Evolutionary conservation across 2,797 vertebrate genomes (phyloP).

Genomic region (Cyprinodon diabolis): DNA sequence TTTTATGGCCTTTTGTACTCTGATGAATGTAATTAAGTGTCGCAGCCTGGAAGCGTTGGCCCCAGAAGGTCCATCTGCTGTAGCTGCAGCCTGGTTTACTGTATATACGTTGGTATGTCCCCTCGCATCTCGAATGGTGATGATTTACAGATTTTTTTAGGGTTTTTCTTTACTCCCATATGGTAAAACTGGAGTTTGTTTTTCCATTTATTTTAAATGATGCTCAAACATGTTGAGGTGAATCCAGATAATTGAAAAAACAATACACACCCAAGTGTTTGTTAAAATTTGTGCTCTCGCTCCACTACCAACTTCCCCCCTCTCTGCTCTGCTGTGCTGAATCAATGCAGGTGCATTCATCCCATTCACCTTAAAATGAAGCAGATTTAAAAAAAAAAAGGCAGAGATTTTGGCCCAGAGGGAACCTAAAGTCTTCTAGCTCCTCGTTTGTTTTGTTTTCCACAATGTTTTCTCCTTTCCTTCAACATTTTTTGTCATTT

Average conservation of each 20-base stretch:
- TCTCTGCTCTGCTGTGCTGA: no score
- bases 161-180: neutral
- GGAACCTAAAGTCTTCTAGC: neutral
- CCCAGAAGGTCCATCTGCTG: neutral
- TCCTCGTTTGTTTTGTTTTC: neutral
- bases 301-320: neutral
- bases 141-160: neutral
- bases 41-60: neutral
- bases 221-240: conserved; percentile 15
- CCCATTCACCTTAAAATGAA: conserved; percentile 41
- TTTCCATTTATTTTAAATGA: neutral
- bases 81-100: neutral
- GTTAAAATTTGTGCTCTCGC: conserved; percentile 27
- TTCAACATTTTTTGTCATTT: neutral
- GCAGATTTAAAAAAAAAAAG: conserved; percentile 28
- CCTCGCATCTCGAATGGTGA: neutral
- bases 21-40: conserved; percentile 52
- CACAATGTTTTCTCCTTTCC: conserved; percentile 30
- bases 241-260: conserved; percentile 48
- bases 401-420: conserved; percentile 9
- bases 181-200: conserved; percentile 21
- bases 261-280: conserved; percentile 49
- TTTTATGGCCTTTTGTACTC: conserved; percentile 38
- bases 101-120: neutral
- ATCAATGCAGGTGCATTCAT: conserved; percentile 8